Evolutionary conservation across 2,888 invertebrate species (phyloP).

Genomic region (Parasteatoda lunata): DNA sequence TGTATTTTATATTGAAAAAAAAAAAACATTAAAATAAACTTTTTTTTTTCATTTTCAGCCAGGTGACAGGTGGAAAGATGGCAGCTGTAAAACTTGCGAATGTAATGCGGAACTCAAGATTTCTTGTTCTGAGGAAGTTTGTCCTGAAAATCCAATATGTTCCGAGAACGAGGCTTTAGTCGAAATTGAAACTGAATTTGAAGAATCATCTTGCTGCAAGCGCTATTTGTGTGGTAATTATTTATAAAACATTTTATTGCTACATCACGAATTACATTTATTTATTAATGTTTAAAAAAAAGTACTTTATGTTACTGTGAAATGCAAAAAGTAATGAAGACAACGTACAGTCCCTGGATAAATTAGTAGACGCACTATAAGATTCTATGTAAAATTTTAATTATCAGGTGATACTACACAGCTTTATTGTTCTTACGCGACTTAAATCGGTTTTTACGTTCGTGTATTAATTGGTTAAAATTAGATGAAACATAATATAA

Average conservation of each 20-base stretch:
- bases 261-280: not conserved
- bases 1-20: no score
- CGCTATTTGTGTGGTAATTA: conserved; percentile 42
- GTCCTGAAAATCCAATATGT: conserved; percentile 66
- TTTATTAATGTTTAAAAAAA: no score
- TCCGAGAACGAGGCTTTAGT: conserved; percentile 22
- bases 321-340: no score
- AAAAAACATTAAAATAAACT: not conserved
- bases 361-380: no score
- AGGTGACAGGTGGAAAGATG: conserved; percentile 82
- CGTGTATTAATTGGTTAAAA: no score
- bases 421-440: no score
- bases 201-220: conserved; percentile 39
- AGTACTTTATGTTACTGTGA: no score
- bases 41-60: conserved; percentile 42
- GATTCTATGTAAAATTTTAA: no score
- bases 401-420: no score
- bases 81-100: conserved; percentile 84
- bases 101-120: conserved; percentile 76
- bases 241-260: conserved; percentile 70
- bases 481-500: no score
- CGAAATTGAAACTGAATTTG: conserved; percentile 11
- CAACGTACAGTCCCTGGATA: no score
- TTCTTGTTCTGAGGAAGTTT: conserved; percentile 67
- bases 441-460: no score